phyloP scores from a whole-genome alignment of 2,113 vertebrate species.

The Tachycineta bicolor region DNA sequence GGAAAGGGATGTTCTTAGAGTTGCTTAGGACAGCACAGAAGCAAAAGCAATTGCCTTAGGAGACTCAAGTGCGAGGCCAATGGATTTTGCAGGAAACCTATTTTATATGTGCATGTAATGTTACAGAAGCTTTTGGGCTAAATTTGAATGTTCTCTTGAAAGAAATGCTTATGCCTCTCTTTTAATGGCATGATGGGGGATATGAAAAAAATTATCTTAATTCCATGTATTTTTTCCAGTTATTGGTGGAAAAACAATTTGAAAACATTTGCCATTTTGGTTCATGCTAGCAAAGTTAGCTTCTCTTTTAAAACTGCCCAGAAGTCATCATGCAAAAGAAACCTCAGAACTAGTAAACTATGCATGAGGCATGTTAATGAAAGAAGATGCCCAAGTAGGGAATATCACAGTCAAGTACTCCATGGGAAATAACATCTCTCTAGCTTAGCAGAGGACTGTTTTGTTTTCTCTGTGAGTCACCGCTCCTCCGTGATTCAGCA shows the following conservation, averaged over 20 bases:
- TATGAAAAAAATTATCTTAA: not conserved
- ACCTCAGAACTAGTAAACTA: not conserved
- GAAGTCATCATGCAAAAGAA: not conserved
- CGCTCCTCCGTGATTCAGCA: not conserved
- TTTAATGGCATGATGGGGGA: not conserved
- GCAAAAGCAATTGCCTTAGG: not conserved
- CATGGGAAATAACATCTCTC: not conserved
- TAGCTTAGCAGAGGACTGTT: not conserved
- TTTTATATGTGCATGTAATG: not conserved
- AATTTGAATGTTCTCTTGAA: not conserved
- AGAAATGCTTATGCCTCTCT: not conserved
- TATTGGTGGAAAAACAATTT: not conserved
- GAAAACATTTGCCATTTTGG: not conserved
- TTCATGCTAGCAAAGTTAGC: not conserved
- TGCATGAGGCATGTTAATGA: not conserved
- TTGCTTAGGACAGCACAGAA: not conserved
- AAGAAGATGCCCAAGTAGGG: not conserved
- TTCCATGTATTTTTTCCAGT: not conserved
- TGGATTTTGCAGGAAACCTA: not conserved
- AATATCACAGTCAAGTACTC: not conserved
- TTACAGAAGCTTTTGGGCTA: not conserved
- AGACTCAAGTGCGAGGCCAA: not conserved
- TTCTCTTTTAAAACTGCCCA: not conserved
- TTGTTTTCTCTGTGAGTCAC: conserved; percentile 38
- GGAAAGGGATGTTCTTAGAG: not conserved